Evolutionary conservation across 2,113 vertebrate species (phyloP).

Genomic region (Chaenocephalus aceratus): DNA sequence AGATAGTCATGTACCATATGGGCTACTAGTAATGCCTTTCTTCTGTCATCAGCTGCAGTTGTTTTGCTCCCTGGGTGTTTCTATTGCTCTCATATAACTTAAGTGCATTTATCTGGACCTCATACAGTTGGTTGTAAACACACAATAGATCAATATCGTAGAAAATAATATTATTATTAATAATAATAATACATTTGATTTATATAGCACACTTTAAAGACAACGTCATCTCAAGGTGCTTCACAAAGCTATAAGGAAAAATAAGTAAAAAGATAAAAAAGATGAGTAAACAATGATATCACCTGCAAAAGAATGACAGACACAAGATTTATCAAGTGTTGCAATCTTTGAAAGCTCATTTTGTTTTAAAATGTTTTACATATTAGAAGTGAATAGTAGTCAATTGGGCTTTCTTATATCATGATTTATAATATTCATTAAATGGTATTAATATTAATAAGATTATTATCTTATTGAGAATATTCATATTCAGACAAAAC

Average conservation of each 20-base stretch:
- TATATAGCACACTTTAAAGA: no score
- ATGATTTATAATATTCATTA: neutral
- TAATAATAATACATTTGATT: no score
- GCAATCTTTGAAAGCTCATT: neutral
- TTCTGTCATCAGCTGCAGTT: conserved; percentile 18
- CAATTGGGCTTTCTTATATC: neutral
- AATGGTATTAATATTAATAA: no score
- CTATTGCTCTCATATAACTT: conserved; percentile 43
- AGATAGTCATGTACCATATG: conserved; percentile 16
- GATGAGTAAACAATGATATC: conserved; percentile 5
- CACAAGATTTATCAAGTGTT: neutral
- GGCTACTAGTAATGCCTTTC: conserved; percentile 3
- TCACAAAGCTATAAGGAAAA: no score
- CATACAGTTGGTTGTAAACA: conserved; percentile 40
- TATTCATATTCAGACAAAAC: neutral
- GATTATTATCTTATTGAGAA: no score
- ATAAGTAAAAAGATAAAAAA: no score
- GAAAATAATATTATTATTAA: no score
- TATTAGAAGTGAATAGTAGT: neutral
- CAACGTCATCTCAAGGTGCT: no score
- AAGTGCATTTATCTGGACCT: conserved; percentile 5
- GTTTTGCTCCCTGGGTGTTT: conserved; percentile 3
- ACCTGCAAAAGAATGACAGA: conserved; percentile 26
- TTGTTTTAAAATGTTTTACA: neutral
- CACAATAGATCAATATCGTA: conserved; percentile 16